These are phyloP conservation scores for Himantopus leucocephalus DNA, from an alignment of 2,113 vertebrate species.

Conservation along the genomic window DNA sequence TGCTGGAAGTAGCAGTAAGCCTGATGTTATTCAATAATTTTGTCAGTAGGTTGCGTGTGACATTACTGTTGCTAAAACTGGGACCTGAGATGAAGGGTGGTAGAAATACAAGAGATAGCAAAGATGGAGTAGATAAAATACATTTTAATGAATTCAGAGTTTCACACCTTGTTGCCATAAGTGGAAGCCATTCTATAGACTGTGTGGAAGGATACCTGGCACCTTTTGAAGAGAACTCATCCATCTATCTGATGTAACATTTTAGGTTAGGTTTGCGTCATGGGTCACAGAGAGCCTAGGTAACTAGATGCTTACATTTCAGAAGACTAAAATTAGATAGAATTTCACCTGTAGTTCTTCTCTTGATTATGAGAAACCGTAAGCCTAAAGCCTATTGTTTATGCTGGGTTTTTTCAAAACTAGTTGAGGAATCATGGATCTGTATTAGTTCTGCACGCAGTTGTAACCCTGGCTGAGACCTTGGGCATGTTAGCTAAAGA, in stretches of 20 bases:
- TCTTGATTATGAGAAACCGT: not conserved
- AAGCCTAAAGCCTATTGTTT: not conserved
- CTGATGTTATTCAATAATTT: not conserved
- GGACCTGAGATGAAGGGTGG: not conserved
- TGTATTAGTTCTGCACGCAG: not conserved
- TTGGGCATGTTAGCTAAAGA: not conserved
- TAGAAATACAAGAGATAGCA: not conserved
- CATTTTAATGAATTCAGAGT: not conserved
- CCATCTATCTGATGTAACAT: not conserved
- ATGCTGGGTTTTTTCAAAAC: not conserved
- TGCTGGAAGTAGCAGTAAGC: not conserved
- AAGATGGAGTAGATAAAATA: not conserved
- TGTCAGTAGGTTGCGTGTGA: not conserved
- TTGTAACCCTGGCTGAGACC: not conserved
- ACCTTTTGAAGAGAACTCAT: not conserved
- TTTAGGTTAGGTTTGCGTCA: not conserved
- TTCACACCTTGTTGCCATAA: not conserved
- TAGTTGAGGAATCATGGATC: not conserved
- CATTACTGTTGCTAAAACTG: not conserved
- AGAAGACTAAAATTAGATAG: not conserved
- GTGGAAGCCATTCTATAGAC: not conserved
- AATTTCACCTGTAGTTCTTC: not conserved
- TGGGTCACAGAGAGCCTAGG: not conserved
- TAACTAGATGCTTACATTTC: not conserved
- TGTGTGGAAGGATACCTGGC: not conserved